Evolutionary conservation across 2,797 vertebrate genomes (phyloP).

Genomic region (Myoxocephalus aenaeus): DNA sequence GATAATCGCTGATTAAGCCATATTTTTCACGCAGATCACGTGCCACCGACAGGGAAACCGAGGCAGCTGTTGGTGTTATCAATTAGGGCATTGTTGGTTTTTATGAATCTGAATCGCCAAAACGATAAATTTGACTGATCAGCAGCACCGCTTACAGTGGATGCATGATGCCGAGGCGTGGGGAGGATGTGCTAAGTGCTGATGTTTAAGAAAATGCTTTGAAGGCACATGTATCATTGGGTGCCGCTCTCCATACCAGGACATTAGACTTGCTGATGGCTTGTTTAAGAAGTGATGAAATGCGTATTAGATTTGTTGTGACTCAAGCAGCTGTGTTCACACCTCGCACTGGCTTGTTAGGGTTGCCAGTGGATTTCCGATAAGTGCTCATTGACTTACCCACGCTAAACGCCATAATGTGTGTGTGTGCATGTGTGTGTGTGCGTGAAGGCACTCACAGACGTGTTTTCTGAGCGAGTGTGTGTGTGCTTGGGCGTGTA

Average conservation of each 20-base stretch:
- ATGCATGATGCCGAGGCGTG: constrained; percentile 56
- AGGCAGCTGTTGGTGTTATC: constrained; percentile 64
- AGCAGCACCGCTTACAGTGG: constrained; percentile 57
- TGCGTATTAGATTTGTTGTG: constrained; percentile 73
- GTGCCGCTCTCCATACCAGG: constrained; percentile 52
- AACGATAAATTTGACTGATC: constrained; percentile 73
- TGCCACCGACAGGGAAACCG: constrained; percentile 34
- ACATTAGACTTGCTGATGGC: constrained; percentile 80
- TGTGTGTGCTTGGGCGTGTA: constrained; percentile 9
- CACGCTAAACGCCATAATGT: constrained; percentile 40
- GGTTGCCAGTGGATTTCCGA: constrained; percentile 63
- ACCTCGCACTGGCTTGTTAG: constrained; percentile 62
- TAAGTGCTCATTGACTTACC: constrained; percentile 65
- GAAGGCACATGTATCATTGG: constrained; percentile 75
- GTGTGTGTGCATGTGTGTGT: constrained; percentile 14
- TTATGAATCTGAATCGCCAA: constrained; percentile 56
- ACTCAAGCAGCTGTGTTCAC: constrained; percentile 79
- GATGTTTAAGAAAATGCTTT: constrained; percentile 79
- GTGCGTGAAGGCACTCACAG: constrained; percentile 19
- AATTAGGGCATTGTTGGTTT: constrained; percentile 69
- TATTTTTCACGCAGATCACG: constrained; percentile 57
- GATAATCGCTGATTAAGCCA: constrained; percentile 70
- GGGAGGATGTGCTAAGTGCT: constrained; percentile 75
- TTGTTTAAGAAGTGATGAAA: constrained; percentile 81
- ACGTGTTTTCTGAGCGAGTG: constrained; percentile 21